These are phyloP conservation scores for Papilio glaucus DNA, from an alignment of 1,140 invertebrate genomes.

Conservation along the genomic window DNA sequence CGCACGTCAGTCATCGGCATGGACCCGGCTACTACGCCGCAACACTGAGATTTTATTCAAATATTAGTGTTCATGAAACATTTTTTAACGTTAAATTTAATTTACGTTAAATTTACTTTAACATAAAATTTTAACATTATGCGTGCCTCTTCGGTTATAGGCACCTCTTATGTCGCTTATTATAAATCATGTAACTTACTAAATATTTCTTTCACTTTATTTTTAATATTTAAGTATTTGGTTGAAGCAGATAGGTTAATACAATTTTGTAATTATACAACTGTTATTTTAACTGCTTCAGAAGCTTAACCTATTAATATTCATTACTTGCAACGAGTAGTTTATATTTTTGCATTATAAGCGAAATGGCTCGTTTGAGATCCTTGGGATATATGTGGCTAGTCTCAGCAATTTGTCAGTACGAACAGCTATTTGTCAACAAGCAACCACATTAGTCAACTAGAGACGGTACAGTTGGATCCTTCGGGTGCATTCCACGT, in stretches of 20 bases:
- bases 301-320: slow-evolving; percentile 54
- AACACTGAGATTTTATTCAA: slow-evolving; percentile 1
- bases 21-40: slow-evolving; percentile 52
- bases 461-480: slow-evolving; percentile 43
- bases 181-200: too few relatives aligned
- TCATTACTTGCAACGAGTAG: slow-evolving; percentile 53
- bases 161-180: too few relatives aligned
- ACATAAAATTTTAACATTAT: too few relatives aligned
- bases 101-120: too few relatives aligned
- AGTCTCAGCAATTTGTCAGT: slow-evolving; percentile 61
- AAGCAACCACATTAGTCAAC: slow-evolving; percentile 61
- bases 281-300: neutral
- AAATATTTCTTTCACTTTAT: neutral
- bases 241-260: neutral
- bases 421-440: slow-evolving; percentile 68
- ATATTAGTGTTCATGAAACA: neutral
- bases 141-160: too few relatives aligned
- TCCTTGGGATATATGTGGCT: slow-evolving; percentile 48
- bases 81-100: neutral
- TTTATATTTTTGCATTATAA: slow-evolving; percentile 58
- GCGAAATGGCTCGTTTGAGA: slow-evolving; percentile 52
- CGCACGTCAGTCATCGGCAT: slow-evolving; percentile 65
- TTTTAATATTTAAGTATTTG: slow-evolving; percentile 34
- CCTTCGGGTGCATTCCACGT: slow-evolving; percentile 43
- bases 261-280: neutral